A percentile compares a stretch with the other conserved stretches of the same genome.
phyloP scores from a whole-genome alignment of 2,113 vertebrate genomes.

The Phylloscopus whistleri region DNA sequence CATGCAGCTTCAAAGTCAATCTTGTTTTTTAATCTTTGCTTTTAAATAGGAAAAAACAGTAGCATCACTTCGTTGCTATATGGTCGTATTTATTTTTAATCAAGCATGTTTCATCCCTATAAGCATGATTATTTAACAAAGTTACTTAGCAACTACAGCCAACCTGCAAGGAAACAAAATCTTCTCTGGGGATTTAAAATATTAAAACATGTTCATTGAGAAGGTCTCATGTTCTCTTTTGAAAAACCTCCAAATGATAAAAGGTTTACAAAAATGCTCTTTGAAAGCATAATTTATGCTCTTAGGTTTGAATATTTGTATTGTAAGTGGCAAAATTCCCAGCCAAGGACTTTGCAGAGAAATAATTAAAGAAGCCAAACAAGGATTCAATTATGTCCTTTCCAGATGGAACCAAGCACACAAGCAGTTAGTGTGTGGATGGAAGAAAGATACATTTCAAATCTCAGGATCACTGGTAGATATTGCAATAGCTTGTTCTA shows the following conservation, averaged over 20 bases:
- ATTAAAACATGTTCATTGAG: slow-evolving; percentile 16
- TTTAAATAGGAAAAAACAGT: slow-evolving; percentile 24
- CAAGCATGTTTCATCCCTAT: slow-evolving; percentile 34
- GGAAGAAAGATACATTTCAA: slow-evolving; percentile 43
- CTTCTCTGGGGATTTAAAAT: slow-evolving; percentile 25
- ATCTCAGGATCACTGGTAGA: neutral
- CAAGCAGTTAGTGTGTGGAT: slow-evolving; percentile 13
- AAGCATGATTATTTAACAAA: slow-evolving; percentile 47
- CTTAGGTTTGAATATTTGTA: slow-evolving; percentile 43
- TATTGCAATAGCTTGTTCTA: neutral
- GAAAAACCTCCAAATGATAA: slow-evolving; percentile 29
- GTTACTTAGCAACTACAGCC: slow-evolving; percentile 44
- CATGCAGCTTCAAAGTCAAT: slow-evolving; percentile 45
- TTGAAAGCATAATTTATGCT: slow-evolving; percentile 29
- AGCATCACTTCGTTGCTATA: neutral
- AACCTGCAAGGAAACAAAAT: slow-evolving; percentile 39
- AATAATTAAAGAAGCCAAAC: slow-evolving; percentile 39
- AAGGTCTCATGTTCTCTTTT: neutral
- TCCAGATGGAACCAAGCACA: slow-evolving; percentile 42
- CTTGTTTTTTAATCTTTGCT: neutral
- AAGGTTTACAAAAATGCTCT: slow-evolving; percentile 27
- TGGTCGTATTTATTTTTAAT: slow-evolving; percentile 43
- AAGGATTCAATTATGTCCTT: slow-evolving; percentile 45
- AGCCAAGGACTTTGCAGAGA: slow-evolving; percentile 3
- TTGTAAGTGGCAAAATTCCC: slow-evolving; percentile 28